Conservation (phyloP, 2,888 invertebrate genomes). For the Homarus gammarus region DNA sequence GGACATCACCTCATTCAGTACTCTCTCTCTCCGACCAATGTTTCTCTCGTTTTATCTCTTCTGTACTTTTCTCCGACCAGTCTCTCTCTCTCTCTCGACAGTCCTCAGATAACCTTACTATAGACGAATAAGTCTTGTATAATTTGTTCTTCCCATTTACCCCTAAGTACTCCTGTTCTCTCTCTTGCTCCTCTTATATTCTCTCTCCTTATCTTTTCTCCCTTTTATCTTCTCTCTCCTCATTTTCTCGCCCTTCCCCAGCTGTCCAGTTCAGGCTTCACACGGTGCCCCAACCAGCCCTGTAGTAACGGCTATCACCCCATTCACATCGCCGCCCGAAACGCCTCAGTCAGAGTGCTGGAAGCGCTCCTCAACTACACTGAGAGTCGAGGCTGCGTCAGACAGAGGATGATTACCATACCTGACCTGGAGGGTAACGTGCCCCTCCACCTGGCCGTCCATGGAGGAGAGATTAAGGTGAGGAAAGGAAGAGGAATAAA, state of each 20-base stretch:
- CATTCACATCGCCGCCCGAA: constrained; percentile 93
- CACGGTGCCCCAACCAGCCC: constrained; percentile 84
- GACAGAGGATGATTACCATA: constrained; percentile 90
- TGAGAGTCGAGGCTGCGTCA: constrained; percentile 87
- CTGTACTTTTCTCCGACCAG: too few species aligned
- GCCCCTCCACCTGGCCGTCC: constrained; percentile 80
- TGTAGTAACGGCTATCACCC: constrained; percentile 95
- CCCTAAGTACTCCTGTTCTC: too few species aligned
- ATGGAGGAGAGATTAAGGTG: constrained; percentile 80
- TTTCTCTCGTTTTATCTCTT: too few species aligned
- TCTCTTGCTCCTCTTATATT: not conserved
- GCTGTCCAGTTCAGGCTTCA: constrained; percentile 17
- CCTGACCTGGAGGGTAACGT: constrained; percentile 93
- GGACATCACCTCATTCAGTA: too few species aligned
- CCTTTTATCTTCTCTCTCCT: not conserved
- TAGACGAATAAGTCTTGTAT: too few species aligned
- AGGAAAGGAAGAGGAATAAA: not conserved
- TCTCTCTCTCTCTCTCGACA: too few species aligned
- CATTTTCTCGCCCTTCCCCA: not conserved
- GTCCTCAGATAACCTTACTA: too few species aligned
- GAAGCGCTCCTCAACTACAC: constrained; percentile 91
- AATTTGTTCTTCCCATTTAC: not conserved
- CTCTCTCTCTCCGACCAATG: too few species aligned
- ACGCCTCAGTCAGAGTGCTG: constrained; percentile 91
- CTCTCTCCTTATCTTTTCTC: not conserved